Evolutionary conservation across 1,140 invertebrate genomes (phyloP).

Genomic region (Zaprionus vittiger): DNA sequence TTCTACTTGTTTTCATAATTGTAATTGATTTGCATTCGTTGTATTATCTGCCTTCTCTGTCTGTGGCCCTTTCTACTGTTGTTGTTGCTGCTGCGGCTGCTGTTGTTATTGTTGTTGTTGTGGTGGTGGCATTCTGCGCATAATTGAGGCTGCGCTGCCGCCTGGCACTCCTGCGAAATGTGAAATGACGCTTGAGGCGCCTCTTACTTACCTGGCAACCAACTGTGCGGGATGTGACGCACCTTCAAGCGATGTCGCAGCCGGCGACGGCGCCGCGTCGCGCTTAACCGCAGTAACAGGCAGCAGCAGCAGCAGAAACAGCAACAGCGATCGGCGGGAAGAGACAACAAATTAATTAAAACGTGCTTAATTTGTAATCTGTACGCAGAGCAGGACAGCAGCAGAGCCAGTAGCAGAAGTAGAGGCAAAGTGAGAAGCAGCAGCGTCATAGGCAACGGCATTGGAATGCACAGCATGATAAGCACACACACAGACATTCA

Average conservation of each 20-base stretch:
- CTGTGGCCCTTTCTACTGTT: conserved; percentile 14
- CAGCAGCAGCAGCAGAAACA: neutral
- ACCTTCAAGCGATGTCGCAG: conserved; percentile 30
- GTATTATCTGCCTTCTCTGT: conserved; percentile 14
- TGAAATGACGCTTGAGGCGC: conserved; percentile 5
- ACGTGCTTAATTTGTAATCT: conserved; percentile 49
- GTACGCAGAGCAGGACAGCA: conserved; percentile 17
- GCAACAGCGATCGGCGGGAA: neutral
- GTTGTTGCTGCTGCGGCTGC: conserved; percentile 5
- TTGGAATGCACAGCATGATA: conserved; percentile 29
- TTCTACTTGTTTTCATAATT: conserved; percentile 59
- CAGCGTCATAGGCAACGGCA: conserved; percentile 36
- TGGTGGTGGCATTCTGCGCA: conserved; percentile 12
- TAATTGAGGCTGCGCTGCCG: conserved; percentile 34
- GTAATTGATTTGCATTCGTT: conserved; percentile 73
- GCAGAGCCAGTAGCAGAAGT: neutral
- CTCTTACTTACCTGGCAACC: conserved; percentile 20
- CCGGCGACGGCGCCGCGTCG: neutral
- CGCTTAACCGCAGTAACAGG: conserved; percentile 11
- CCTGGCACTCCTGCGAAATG: conserved; percentile 33
- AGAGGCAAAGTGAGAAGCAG: neutral
- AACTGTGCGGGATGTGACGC: conserved; percentile 25
- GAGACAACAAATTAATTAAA: conserved; percentile 37
- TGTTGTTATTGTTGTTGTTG: conserved; percentile 8
- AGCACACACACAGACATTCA: neutral